A percentile compares a stretch with the other conserved stretches of the same genome.
Conservation (phyloP, 1,140 invertebrate genomes). For the Sminthurides bifidus region DNA sequence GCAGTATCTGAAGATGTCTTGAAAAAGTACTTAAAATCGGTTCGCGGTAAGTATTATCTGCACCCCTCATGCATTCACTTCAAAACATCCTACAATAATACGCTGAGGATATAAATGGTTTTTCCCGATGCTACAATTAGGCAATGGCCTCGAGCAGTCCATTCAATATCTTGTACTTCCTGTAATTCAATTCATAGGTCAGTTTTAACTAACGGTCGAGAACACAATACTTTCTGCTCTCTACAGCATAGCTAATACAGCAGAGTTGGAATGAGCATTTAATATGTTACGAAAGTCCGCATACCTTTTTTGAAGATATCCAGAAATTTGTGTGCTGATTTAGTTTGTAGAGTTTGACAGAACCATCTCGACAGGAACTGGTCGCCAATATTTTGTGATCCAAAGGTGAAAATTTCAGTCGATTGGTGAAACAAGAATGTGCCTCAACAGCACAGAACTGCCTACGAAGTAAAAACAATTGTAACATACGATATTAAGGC, state of each 20-base stretch:
- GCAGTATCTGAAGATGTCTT: no score
- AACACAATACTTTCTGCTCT: no score
- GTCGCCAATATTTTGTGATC: conserved; percentile 14
- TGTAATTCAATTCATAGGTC: not conserved
- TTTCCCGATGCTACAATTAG: no score
- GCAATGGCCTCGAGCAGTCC: no score
- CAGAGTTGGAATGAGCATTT: no score
- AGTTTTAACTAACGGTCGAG: not conserved
- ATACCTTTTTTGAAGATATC: conserved; percentile 7
- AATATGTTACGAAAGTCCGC: not conserved
- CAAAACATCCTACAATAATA: no score
- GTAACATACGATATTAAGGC: not conserved
- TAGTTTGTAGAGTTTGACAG: conserved; percentile 15
- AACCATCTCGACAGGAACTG: not conserved
- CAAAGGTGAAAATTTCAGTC: conserved; percentile 6
- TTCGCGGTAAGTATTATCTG: no score
- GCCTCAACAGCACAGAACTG: conserved; percentile 2
- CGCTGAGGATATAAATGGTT: no score
- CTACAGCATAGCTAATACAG: no score
- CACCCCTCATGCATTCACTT: no score
- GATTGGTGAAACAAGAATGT: not conserved
- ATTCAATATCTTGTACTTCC: conserved; percentile 13
- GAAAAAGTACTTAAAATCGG: no score
- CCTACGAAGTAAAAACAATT: not conserved
- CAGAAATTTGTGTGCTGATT: conserved; percentile 8